Evolutionary conservation across 53 echinoderm and acorn worm species (phyloP).

Genomic region (Antedon mediterranea): DNA sequence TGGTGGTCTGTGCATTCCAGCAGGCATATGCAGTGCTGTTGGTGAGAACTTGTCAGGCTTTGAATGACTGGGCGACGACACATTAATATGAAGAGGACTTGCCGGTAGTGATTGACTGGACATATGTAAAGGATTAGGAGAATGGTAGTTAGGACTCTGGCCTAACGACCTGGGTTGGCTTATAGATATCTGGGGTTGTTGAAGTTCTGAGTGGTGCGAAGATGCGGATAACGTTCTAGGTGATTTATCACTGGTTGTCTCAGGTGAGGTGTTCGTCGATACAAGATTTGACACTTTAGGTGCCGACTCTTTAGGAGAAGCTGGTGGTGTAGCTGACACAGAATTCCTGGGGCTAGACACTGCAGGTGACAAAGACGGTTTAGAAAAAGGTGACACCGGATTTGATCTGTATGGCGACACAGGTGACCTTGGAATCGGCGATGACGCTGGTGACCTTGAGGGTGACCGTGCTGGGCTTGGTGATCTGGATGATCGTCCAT

Average conservation of each 20-base stretch:
- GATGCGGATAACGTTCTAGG: background rate
- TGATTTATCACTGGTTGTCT: background rate
- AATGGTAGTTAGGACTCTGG: background rate
- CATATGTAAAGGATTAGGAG: background rate
- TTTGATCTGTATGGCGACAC: conserved; percentile 13
- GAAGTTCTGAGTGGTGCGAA: background rate
- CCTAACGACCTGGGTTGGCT: background rate
- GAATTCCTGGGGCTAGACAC: conserved; percentile 2
- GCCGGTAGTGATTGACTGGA: background rate
- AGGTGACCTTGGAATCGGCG: conserved; percentile 18
- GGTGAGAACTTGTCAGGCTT: background rate
- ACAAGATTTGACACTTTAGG: background rate
- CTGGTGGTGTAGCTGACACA: background rate
- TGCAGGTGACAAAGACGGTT: conserved; percentile 31
- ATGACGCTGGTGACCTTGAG: conserved; percentile 23
- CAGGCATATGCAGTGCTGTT: background rate
- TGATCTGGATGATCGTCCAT: conserved; percentile 3
- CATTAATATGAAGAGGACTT: background rate
- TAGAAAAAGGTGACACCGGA: conserved; percentile 37
- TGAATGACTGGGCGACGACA: background rate
- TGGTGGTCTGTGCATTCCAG: background rate
- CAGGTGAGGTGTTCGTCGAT: background rate
- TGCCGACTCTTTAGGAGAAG: background rate
- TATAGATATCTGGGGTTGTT: background rate
- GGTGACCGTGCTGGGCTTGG: conserved; percentile 15